Evolutionary conservation across 35 echinoderm and acorn worm species (phyloP).

Genomic region (Apostichopus parvimensis): DNA sequence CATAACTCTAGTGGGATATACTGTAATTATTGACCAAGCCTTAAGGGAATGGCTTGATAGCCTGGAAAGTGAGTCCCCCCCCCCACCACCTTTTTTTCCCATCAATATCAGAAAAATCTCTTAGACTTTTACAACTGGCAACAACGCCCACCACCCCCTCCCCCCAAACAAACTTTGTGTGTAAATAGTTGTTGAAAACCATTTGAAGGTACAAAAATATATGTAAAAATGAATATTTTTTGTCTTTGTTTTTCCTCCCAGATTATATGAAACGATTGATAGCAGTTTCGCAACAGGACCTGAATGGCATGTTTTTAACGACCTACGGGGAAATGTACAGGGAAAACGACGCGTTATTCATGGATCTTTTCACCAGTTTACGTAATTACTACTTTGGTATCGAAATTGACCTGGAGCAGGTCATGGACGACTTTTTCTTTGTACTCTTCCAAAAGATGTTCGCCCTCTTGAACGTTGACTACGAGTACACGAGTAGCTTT

Average conservation of each 20-base stretch:
- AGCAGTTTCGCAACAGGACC: constrained; percentile 74
- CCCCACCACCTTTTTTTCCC: too few species aligned
- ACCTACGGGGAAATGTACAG: constrained; percentile 89
- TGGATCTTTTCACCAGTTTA: constrained; percentile 74
- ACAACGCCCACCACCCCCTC: too few species aligned
- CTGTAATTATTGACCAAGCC: too few species aligned
- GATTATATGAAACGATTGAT: constrained; percentile 94
- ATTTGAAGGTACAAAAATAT: background rate
- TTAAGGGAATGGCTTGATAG: too few species aligned
- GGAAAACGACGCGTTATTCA: constrained; percentile 77
- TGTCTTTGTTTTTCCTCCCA: constrained; percentile 51
- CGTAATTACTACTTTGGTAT: constrained; percentile 81
- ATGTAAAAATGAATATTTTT: background rate
- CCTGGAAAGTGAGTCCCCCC: too few species aligned
- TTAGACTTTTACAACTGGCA: too few species aligned
- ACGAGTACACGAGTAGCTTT: constrained; percentile 67
- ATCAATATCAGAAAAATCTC: too few species aligned
- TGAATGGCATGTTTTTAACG: constrained; percentile 78
- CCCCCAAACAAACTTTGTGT: too few species aligned
- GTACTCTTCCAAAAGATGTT: constrained; percentile 87
- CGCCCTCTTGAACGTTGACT: constrained; percentile 68
- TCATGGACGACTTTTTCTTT: constrained; percentile 91
- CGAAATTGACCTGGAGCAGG: constrained; percentile 73
- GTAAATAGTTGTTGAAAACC: too few species aligned
- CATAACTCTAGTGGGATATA: too few species aligned